phyloP scores from a whole-genome alignment of 2,113 vertebrate species.

The Ciconia stormi region DNA sequence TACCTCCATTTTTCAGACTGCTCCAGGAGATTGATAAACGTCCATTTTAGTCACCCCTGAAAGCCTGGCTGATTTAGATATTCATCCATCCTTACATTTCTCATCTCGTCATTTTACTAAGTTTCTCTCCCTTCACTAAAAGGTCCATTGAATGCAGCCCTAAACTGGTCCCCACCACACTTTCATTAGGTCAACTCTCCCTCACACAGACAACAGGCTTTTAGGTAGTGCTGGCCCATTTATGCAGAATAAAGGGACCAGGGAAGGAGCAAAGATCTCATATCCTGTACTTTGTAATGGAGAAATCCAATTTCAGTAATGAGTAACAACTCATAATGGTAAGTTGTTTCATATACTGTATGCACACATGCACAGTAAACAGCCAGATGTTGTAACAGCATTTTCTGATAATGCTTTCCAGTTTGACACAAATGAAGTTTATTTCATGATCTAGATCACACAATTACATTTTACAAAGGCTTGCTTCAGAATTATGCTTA shows the following conservation, averaged over 20 bases:
- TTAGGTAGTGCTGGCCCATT: not conserved
- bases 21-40: not conserved
- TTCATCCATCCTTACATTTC: not conserved
- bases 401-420: not conserved
- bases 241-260: not conserved
- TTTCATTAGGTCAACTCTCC: not conserved
- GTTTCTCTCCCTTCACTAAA: not conserved
- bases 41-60: not conserved
- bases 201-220: not conserved
- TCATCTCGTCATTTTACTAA: not conserved
- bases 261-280: not conserved
- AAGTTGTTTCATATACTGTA: not conserved
- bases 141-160: not conserved
- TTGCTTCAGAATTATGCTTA: not conserved
- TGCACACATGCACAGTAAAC: not conserved
- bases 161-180: rapidly evolving
- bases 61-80: not conserved
- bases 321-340: not conserved
- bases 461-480: not conserved
- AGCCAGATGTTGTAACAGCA: not conserved
- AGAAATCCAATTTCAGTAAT: not conserved
- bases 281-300: not conserved
- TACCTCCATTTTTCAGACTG: not conserved
- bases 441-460: not conserved
- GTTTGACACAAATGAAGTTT: not conserved